A percentile compares a stretch with the other conserved stretches of the same genome.
These are phyloP conservation scores for Shinisaurus crocodilurus DNA, from an alignment of 2,113 vertebrate species.

Conservation along the genomic window DNA sequence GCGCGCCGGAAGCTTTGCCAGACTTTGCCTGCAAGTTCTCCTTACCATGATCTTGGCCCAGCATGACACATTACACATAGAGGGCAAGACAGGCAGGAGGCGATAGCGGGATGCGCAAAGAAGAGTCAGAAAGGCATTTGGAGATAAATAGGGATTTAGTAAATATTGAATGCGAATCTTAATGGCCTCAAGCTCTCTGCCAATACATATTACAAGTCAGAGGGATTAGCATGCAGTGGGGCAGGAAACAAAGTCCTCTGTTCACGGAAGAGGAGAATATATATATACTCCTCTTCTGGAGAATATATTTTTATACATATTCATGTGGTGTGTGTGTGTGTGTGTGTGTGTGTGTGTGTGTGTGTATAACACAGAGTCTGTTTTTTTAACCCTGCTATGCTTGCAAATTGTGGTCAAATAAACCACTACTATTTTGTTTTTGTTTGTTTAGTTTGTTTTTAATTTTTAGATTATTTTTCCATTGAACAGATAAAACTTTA, in stretches of 20 bases:
- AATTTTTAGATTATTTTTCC: too few relatives aligned
- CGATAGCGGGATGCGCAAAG: neutral
- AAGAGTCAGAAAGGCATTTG: slow-evolving; percentile 6
- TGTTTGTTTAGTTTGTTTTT: too few relatives aligned
- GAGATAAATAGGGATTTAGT: slow-evolving; percentile 32
- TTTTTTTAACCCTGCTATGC: slow-evolving; percentile 10
- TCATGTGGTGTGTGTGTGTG: too few relatives aligned
- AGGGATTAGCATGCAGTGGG: slow-evolving; percentile 6
- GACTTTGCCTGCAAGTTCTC: neutral
- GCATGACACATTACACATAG: fast-evolving
- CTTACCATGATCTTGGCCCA: neutral
- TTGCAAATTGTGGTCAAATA: neutral
- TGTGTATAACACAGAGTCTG: too few relatives aligned
- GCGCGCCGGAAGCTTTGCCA: neutral
- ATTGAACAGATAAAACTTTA: too few relatives aligned
- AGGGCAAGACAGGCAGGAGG: neutral
- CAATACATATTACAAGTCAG: slow-evolving; percentile 7
- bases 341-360: too few relatives aligned
- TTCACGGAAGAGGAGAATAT: slow-evolving; percentile 16
- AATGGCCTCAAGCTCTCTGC: slow-evolving; percentile 29
- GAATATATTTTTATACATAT: too few relatives aligned
- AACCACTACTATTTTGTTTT: neutral
- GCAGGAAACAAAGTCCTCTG: neutral
- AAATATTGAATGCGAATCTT: slow-evolving; percentile 42
- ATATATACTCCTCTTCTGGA: too few relatives aligned